A percentile compares a stretch with the other conserved stretches of the same genome.
Evolutionary conservation across 2,797 vertebrate species (phyloP).

Genomic region (Bryconaethiops microstoma): DNA sequence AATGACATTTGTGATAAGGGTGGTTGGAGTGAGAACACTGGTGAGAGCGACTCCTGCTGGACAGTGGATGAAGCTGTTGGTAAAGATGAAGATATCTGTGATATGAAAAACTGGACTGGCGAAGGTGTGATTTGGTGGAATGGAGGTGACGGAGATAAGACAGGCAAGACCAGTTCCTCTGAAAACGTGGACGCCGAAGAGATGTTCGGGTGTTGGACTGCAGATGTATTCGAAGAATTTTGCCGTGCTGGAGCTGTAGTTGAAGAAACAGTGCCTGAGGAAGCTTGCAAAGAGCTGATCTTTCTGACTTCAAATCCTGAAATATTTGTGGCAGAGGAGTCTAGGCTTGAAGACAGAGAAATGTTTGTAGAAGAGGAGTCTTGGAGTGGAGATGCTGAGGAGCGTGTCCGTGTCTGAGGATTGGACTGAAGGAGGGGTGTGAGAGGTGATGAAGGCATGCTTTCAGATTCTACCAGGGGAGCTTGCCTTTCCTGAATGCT

Average conservation of each 20-base stretch:
- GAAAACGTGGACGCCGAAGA: neutral
- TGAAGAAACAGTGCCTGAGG: neutral
- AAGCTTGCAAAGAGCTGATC: neutral
- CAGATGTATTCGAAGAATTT: neutral
- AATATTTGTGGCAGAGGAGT: constrained; percentile 25
- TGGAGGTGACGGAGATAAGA: neutral
- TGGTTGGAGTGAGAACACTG: neutral
- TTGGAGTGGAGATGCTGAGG: constrained; percentile 25
- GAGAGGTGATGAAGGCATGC: constrained; percentile 30
- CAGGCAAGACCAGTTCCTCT: neutral
- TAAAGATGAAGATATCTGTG: neutral
- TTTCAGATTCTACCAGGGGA: constrained; percentile 31
- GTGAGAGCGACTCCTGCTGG: neutral
- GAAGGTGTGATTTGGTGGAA: neutral
- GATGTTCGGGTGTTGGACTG: neutral
- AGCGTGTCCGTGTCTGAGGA: constrained; percentile 37
- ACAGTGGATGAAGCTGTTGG: neutral
- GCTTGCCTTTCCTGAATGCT: constrained; percentile 41
- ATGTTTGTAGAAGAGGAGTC: constrained; percentile 35
- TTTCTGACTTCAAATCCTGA: constrained; percentile 1
- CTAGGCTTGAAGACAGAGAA: constrained; percentile 33
- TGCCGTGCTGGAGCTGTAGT: neutral
- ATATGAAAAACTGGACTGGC: neutral
- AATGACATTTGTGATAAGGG: neutral
- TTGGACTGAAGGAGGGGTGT: constrained; percentile 34